Percentiles rank a stretch among this genome's conserved stretches.
Evolutionary conservation across 92 coral and sea anemone species (phyloP).

Genomic region (Phenganax subtilis): DNA sequence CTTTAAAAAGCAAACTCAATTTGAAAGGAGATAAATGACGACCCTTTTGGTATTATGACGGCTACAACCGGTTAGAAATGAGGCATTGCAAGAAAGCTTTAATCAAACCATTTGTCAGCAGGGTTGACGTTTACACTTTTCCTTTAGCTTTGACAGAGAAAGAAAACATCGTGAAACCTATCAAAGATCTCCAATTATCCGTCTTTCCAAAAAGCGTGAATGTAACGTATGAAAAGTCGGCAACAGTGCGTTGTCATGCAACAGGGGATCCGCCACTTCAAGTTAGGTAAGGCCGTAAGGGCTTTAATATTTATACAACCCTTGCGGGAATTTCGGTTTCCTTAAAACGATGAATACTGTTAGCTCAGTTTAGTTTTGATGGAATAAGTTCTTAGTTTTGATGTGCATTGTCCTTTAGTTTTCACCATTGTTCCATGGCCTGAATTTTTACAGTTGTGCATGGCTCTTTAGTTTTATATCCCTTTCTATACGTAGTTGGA

Average conservation of each 20-base stretch:
- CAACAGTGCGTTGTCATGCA: constrained; percentile 4
- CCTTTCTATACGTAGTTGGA: constrained; percentile 17
- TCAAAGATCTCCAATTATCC: not conserved
- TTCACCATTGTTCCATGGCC: not conserved
- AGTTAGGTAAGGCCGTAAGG: constrained; percentile 14
- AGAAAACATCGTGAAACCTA: not conserved
- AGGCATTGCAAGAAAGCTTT: no score
- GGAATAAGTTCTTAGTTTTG: not conserved
- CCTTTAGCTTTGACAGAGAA: not conserved
- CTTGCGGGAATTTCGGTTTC: no score
- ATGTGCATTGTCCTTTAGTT: not conserved
- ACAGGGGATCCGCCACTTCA: constrained; percentile 16
- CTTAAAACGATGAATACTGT: no score
- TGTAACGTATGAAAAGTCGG: not conserved
- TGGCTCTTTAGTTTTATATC: not conserved
- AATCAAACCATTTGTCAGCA: no score
- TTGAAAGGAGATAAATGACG: no score
- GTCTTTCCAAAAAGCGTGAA: not conserved
- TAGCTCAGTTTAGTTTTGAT: not conserved
- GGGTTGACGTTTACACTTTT: not conserved
- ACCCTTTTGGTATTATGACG: no score
- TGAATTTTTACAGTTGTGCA: not conserved
- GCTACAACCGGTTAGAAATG: no score
- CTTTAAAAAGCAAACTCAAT: no score
- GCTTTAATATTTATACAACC: not conserved